These are phyloP conservation scores for Alcedo quadribrachys DNA, from an alignment of 2,797 vertebrate genomes.

Conservation along the genomic window DNA sequence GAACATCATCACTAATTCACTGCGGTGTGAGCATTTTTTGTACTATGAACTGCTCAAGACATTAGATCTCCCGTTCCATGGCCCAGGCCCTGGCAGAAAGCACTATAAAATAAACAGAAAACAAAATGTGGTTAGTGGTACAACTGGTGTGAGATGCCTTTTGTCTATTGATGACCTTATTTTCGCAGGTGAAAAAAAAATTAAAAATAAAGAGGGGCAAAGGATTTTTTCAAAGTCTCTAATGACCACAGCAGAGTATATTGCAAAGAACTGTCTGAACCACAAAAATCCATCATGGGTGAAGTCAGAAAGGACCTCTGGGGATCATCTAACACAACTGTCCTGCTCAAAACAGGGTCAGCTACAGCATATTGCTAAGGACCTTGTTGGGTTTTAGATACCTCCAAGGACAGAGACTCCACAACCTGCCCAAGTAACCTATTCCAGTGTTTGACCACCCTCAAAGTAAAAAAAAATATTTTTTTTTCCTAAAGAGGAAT, in stretches of 20 bases:
- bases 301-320: background rate
- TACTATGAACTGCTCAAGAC: background rate
- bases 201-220: background rate
- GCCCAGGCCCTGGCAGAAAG: background rate
- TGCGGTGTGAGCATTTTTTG: background rate
- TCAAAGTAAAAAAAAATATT: background rate
- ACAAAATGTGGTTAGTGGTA: background rate
- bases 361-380: background rate
- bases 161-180: background rate
- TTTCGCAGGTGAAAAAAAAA: background rate
- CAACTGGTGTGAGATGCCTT: background rate
- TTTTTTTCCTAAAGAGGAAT: background rate
- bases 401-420: background rate
- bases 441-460: background rate
- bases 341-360: background rate
- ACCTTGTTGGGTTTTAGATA: background rate
- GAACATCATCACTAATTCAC: slow-evolving; percentile 32
- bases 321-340: background rate
- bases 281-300: background rate
- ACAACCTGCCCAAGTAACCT: background rate
- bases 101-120: background rate
- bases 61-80: background rate
- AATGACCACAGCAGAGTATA: background rate
- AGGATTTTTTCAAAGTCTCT: background rate
- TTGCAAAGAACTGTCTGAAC: background rate